Evolutionary conservation across 2,888 invertebrate species (phyloP).

Genomic region (Nemoura dubitans): DNA sequence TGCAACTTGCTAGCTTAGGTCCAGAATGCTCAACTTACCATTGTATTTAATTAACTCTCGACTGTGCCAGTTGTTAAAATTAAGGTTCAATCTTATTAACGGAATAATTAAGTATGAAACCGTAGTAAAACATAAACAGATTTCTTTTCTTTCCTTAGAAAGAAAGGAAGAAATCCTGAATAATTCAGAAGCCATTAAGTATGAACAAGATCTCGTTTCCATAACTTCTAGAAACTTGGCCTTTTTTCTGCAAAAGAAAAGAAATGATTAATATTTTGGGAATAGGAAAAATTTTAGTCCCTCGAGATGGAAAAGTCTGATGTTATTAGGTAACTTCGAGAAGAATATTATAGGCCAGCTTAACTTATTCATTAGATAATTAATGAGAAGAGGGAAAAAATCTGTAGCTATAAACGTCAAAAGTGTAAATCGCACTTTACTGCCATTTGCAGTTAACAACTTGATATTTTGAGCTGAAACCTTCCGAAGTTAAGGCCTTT

Average conservation of each 20-base stretch:
- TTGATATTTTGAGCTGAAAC: background rate
- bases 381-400: slow-evolving; percentile 7
- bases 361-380: slow-evolving; percentile 12
- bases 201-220: slow-evolving; percentile 42
- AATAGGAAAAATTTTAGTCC: background rate
- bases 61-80: background rate
- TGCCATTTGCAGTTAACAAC: too few relatives aligned
- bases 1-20: background rate
- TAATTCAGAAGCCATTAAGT: slow-evolving; percentile 46
- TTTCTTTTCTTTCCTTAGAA: slow-evolving; percentile 29
- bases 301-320: slow-evolving; percentile 14
- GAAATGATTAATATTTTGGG: slow-evolving; percentile 35
- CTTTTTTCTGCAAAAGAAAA: slow-evolving; percentile 8
- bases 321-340: slow-evolving; percentile 22
- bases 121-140: slow-evolving; percentile 8
- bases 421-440: background rate
- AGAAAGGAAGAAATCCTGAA: slow-evolving; percentile 35
- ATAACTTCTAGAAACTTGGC: slow-evolving; percentile 16
- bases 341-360: slow-evolving; percentile 8
- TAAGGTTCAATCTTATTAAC: background rate
- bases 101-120: background rate
- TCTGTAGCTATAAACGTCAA: background rate
- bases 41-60: background rate
- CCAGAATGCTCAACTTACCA: background rate
- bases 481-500: background rate